A percentile compares a stretch with the other conserved stretches of the same genome.
Evolutionary conservation across 2,797 vertebrate genomes (phyloP).

Genomic region (Sebastes trivittatus): DNA sequence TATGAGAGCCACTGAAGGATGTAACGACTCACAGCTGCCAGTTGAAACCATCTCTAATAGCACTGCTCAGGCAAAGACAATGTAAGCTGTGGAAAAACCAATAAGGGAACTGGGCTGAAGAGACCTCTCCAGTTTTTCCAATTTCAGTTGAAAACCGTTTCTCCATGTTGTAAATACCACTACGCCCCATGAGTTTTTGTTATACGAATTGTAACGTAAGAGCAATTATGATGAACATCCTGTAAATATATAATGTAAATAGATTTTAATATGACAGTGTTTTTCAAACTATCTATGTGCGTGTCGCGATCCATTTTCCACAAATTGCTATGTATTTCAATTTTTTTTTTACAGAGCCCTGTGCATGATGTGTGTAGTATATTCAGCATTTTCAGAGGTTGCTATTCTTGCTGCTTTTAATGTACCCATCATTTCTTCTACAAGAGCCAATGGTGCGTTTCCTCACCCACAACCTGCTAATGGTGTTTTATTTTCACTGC

Average conservation of each 20-base stretch:
- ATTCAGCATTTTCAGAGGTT: constrained; percentile 58
- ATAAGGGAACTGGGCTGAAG: constrained; percentile 30
- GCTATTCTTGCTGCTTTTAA: constrained; percentile 72
- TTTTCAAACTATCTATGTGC: constrained; percentile 45
- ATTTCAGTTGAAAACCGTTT: constrained; percentile 31
- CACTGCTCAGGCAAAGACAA: constrained; percentile 65
- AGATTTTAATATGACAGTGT: constrained; percentile 80
- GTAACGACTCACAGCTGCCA: constrained; percentile 29
- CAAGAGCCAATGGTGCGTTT: constrained; percentile 41
- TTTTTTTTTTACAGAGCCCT: constrained; percentile 24
- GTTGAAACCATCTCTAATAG: constrained; percentile 49
- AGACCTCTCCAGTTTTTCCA: constrained; percentile 8
- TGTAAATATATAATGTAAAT: constrained; percentile 84
- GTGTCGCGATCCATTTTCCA: constrained; percentile 43
- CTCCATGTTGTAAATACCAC: constrained; percentile 67
- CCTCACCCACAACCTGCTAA: constrained; percentile 22
- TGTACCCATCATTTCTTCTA: constrained; percentile 74
- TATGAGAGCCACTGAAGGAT: constrained; percentile 80
- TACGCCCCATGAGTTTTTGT: constrained; percentile 35
- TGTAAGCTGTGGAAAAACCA: constrained; percentile 38
- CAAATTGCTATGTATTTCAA: constrained; percentile 65
- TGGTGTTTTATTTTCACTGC: constrained; percentile 33
- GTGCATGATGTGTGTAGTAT: constrained; percentile 19
- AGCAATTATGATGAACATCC: constrained; percentile 72
- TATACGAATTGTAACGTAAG: constrained; percentile 62